Base-by-base conservation (phyloP, 2,888 invertebrate species). In the Malachius bipustulatus region DNA sequence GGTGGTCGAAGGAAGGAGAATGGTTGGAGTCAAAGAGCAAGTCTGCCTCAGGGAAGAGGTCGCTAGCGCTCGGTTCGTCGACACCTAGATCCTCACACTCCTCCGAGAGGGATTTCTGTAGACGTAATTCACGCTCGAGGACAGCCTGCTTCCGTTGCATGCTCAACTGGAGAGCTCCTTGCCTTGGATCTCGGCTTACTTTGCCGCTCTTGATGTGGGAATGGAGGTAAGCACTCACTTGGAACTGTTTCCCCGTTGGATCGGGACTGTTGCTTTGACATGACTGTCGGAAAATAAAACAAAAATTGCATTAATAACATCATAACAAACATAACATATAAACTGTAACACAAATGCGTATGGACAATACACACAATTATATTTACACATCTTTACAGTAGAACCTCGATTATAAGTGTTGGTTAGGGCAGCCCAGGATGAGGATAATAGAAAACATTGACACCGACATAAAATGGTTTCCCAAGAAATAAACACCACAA, bases 41-140 rank as follows among this genome's bases (percentile, higher is more conserved):
- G 53, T 82, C 82, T 0, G 81, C 81, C 50, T 82, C 82, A 1
- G 82, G 82, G 54, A 82, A 82, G 42, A 82, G 60, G 50, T 82
- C 82, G 40, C 80, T 78, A 0, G 82, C 78, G n/a, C 80, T 80
- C 0, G 82, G 82, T 29, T 82, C 81, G 48, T 81, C 82, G 32
- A 82, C 82, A 3, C 82, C 82, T 8, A 82, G 63, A 53, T 82
- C 82, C 50, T 81, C 81, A 56, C 82, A 82, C 57, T 82, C 82
- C 54, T 82, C 82, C 0, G 81, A 79, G 9, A 82, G 59, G 8
- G 80, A 80, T 56, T 81, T 82, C 64, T 81, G 73, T 4, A 72
- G 58, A 33, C 65, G 62, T 26, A 73, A 47, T 44, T 73, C 72
- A 28, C 70, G 60, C 44, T 72, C 72, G 11, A 71, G 52, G 1